A percentile compares a stretch with the other conserved stretches of the same genome.
These are phyloP conservation scores for Philereme transversata DNA, from an alignment of 2,888 invertebrate species.

Conservation along the genomic window DNA sequence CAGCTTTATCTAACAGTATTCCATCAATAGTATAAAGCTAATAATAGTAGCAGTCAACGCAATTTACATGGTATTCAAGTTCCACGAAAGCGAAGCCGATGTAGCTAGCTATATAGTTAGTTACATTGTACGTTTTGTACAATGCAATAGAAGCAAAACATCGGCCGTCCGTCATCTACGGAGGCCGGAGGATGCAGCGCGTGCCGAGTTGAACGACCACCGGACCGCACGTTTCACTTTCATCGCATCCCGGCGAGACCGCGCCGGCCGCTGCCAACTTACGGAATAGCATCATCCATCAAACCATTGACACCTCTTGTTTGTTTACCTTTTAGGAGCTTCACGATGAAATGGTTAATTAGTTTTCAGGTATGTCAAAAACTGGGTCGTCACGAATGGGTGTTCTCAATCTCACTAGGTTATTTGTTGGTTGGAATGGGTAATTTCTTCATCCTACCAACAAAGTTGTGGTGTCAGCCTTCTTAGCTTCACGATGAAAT, in stretches of 20 bases:
- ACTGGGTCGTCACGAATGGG: constrained; percentile 19
- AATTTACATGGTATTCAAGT: constrained; percentile 30
- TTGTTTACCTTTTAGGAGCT: constrained; percentile 23
- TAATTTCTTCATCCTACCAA: no score
- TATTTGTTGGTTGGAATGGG: not conserved
- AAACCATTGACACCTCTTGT: constrained; percentile 42
- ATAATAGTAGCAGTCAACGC: constrained; percentile 28
- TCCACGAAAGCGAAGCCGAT: constrained; percentile 29
- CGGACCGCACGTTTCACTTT: constrained; percentile 76
- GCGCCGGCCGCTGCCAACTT: constrained; percentile 45
- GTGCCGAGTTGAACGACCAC: constrained; percentile 84
- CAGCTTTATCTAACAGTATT: not conserved
- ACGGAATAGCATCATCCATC: constrained; percentile 52
- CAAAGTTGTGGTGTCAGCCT: no score
- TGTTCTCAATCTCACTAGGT: constrained; percentile 2
- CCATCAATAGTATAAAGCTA: not conserved
- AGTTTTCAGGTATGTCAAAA: constrained; percentile 23
- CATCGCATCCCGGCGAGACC: constrained; percentile 60
- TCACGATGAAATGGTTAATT: constrained; percentile 1
- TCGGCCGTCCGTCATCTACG: constrained; percentile 37
- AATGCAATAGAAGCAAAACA: constrained; percentile 58
- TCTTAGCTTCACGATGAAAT: not conserved
- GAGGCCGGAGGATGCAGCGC: constrained; percentile 65
- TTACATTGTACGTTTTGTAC: constrained; percentile 19
- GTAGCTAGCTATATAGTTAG: constrained; percentile 10